A percentile compares a stretch with the other conserved stretches of the same genome.
Evolutionary conservation across 2,113 vertebrate species (phyloP).

Genomic region (Melanotaenia duboulayi): DNA sequence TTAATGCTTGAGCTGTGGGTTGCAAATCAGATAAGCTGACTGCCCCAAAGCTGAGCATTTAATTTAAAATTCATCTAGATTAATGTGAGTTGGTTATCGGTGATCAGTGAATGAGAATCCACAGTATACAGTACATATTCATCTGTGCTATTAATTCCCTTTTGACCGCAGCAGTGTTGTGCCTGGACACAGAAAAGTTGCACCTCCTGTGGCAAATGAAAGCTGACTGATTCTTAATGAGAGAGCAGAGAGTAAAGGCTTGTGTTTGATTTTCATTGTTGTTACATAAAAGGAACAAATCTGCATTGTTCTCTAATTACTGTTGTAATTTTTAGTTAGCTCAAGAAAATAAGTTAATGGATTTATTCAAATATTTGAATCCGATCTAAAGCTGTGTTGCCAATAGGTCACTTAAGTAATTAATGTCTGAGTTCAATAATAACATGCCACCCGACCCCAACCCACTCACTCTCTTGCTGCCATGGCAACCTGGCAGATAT

Average conservation of each 20-base stretch:
- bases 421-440: constrained; percentile 60
- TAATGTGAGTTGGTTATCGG: constrained; percentile 10
- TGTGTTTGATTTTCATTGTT: not conserved
- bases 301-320: not conserved
- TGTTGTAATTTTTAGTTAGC: not conserved
- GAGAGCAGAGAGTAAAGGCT: not conserved
- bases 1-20: not conserved
- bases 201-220: not conserved
- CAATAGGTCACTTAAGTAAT: constrained; percentile 65
- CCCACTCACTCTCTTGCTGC: constrained; percentile 63
- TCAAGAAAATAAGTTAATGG: constrained; percentile 8
- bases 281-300: constrained; percentile 1
- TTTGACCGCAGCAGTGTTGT: constrained; percentile 9
- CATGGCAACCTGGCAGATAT: constrained; percentile 77
- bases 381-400: constrained; percentile 26
- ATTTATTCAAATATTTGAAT: constrained; percentile 51
- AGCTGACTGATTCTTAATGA: not conserved
- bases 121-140: constrained; percentile 14
- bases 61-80: constrained; percentile 22
- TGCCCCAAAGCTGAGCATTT: not conserved
- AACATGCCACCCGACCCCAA: constrained; percentile 53
- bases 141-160: constrained; percentile 27
- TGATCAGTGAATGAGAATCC: constrained; percentile 7
- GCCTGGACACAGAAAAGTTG: not conserved
- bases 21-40: not conserved